Conservation (phyloP, 2,113 vertebrate species). For the Lepisosteus oculatus region DNA sequence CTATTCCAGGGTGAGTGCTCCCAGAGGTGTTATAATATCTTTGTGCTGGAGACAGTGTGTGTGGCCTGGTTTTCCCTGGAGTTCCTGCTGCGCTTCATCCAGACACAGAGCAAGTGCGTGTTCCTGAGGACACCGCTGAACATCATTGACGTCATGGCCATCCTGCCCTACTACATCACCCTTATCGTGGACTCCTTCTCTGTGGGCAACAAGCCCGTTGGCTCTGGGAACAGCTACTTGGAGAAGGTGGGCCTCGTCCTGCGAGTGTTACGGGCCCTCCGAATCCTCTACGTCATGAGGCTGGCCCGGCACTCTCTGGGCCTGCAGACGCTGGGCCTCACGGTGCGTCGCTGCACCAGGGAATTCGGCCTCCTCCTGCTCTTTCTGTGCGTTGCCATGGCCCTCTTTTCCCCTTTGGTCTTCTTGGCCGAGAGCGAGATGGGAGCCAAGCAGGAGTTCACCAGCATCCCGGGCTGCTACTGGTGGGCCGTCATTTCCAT, state of each 20-base stretch:
- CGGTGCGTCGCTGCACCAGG: slow-evolving; percentile 83
- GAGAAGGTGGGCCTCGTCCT: slow-evolving; percentile 88
- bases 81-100: slow-evolving; percentile 89
- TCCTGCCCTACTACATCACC: slow-evolving; percentile 91
- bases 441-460: slow-evolving; percentile 92
- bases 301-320: slow-evolving; percentile 89
- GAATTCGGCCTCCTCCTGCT: slow-evolving; percentile 89
- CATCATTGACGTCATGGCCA: slow-evolving; percentile 87
- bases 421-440: slow-evolving; percentile 91
- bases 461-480: slow-evolving; percentile 89
- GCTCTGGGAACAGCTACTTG: slow-evolving; percentile 83
- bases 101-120: slow-evolving; percentile 85
- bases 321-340: slow-evolving; percentile 88
- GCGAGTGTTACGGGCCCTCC: slow-evolving; percentile 83
- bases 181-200: slow-evolving; percentile 81
- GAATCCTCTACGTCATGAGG: slow-evolving; percentile 93
- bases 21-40: slow-evolving; percentile 82
- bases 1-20: slow-evolving; percentile 85
- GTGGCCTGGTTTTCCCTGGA: slow-evolving; percentile 96
- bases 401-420: slow-evolving; percentile 87
- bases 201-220: slow-evolving; percentile 53
- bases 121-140: slow-evolving; percentile 91
- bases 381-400: slow-evolving; percentile 94
- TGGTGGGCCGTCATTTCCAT: slow-evolving; percentile 99
- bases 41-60: slow-evolving; percentile 91